Conservation (phyloP, 2,113 vertebrate genomes). For the Mus pahari region DNA sequence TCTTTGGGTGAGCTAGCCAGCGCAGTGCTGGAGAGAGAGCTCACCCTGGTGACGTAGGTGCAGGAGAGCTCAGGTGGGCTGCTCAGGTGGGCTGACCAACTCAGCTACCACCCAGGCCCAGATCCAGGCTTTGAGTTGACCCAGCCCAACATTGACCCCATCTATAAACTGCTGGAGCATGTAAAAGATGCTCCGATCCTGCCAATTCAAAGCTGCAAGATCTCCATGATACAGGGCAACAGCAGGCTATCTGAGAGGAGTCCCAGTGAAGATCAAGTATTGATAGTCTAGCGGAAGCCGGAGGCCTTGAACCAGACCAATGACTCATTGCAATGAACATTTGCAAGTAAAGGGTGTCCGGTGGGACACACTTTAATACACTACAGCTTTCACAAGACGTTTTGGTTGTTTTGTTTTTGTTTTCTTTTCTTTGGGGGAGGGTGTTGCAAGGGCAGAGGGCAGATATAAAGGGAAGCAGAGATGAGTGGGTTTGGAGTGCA, state of each 20-base stretch:
- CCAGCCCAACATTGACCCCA: not conserved
- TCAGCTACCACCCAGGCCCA: not conserved
- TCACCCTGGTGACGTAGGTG: not conserved
- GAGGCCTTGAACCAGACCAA: not conserved
- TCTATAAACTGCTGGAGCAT: not conserved
- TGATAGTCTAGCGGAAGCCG: not conserved
- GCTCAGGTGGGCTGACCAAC: not conserved
- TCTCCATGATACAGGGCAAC: not conserved
- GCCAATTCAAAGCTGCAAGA: not conserved
- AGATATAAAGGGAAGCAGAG: not conserved
- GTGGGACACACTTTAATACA: not conserved
- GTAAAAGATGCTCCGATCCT: not conserved
- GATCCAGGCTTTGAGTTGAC: not conserved
- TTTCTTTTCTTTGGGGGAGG: not conserved
- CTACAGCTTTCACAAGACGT: not conserved
- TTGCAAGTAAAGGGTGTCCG: not conserved
- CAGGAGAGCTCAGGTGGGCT: not conserved
- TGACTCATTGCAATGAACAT: not conserved
- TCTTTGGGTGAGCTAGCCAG: no score
- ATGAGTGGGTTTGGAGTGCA: not conserved
- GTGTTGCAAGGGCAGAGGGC: not conserved
- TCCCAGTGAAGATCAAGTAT: not conserved
- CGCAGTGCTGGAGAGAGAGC: no score
- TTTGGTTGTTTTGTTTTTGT: not conserved
- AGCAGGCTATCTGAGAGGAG: not conserved